Base-by-base conservation (phyloP, 92 coral and sea anemone species). In the Epizoanthus rinbou region DNA sequence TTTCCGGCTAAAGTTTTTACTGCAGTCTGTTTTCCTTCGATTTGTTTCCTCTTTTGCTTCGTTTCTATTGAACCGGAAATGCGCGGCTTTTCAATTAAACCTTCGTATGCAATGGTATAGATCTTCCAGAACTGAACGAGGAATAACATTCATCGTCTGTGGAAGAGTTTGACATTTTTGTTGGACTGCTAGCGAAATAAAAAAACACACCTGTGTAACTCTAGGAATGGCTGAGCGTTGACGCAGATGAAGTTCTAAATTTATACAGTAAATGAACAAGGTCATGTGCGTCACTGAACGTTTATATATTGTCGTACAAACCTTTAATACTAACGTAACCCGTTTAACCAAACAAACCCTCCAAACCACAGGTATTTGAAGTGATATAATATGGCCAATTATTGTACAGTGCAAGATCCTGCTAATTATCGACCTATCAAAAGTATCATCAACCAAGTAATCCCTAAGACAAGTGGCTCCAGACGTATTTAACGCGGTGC, bases 401-500 rank as follows among this genome's bases (percentile, higher is more conserved):
- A 78, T 37, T 43, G 64, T 21, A 13, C 6, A 31, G 22, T 57
- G 71, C 70, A 15, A 63, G 81, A 23, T n/a, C 19, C 57, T 19
- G 57, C 82, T 47, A 78, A 78, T 78, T 62, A 78, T 78, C 82
- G 71, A 78, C 33, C 82, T 78, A 78, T 78, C 82, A 78, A 63
- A 78, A 21, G 72, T 60, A 78, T 78, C 71, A 63, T 78, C 82
- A 63, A 62, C n/a, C 54, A 11, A 78, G 72, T 78, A 78, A 78
- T 78, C 82, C 58, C 15, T 69, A 8, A 78, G 82, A 78, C 82
- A 39, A 78, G 82, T 45, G 82, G 82, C 82, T 60, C 82, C 82
- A 78, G 59, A 43, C 82, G 21, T 78, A 78, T 78, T 78, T 78
- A 78, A 78, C 72, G 50, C 82, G 70, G 71, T 60, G 82, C 82